Percentiles rank a stretch among this genome's conserved stretches.
Conservation (phyloP, 2,888 invertebrate genomes). For the Ichneumon xanthorius region DNA sequence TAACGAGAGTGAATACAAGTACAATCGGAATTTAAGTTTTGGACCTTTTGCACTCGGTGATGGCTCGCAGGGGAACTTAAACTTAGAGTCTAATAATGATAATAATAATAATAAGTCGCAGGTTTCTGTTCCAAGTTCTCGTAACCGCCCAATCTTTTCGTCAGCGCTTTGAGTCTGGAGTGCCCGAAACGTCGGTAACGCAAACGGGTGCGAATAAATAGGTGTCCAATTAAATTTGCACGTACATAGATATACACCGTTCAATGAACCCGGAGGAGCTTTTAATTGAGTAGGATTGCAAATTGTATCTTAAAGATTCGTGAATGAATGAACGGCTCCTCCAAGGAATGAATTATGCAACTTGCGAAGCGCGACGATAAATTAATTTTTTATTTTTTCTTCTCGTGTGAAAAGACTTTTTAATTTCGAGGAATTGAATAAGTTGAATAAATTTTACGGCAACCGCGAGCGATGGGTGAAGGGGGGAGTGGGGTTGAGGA, state of each 20-base stretch:
- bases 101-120: neutral
- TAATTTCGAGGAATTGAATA: constrained; percentile 50
- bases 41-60: too few relatives aligned
- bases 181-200: too few relatives aligned
- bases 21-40: too few relatives aligned
- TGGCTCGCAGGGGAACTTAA: too few relatives aligned
- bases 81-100: too few relatives aligned
- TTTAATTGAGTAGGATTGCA: constrained; percentile 37
- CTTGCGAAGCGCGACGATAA: neutral
- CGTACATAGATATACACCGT: neutral
- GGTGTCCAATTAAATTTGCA: neutral
- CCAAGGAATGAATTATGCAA: neutral
- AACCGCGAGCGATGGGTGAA: constrained; percentile 3
- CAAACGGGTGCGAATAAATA: neutral
- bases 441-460: constrained; percentile 48
- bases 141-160: too few relatives aligned
- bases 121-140: too few relatives aligned
- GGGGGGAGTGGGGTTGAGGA: constrained; percentile 2
- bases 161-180: too few relatives aligned
- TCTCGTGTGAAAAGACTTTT: constrained; percentile 36
- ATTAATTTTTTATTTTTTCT: constrained; percentile 6
- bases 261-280: neutral
- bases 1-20: too few relatives aligned
- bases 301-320: constrained; percentile 10
- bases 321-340: constrained; percentile 24